Conservation (phyloP, 2,888 invertebrate species). For the Dasypogon diadema region DNA sequence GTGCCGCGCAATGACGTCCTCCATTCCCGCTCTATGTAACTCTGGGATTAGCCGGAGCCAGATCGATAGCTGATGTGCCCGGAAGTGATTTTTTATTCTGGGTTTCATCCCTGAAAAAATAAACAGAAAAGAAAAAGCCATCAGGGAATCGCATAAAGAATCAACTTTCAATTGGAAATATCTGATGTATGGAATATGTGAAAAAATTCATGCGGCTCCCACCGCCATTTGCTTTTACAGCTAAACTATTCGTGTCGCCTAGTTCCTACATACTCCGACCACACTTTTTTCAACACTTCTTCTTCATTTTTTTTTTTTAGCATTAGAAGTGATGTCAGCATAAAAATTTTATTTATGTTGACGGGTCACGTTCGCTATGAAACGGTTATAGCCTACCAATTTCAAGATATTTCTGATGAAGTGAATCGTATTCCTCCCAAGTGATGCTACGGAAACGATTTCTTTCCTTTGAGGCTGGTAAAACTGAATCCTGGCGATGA, state of each 20-base stretch:
- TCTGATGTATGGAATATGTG: neutral
- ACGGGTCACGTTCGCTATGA: slow-evolving; percentile 1
- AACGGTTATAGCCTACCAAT: slow-evolving; percentile 75
- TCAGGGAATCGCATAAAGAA: slow-evolving; percentile 1
- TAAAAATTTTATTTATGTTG: slow-evolving; percentile 3
- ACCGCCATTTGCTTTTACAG: neutral
- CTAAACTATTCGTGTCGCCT: neutral
- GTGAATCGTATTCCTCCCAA: slow-evolving; percentile 94
- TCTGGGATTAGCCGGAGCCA: slow-evolving; percentile 96
- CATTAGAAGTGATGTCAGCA: slow-evolving; percentile 16
- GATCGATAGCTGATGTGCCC: slow-evolving; percentile 94
- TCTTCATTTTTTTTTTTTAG: neutral
- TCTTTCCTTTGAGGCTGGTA: slow-evolving; percentile 85
- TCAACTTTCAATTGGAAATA: neutral
- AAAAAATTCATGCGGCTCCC: neutral
- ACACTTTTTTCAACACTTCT: neutral
- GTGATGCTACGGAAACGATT: slow-evolving; percentile 85
- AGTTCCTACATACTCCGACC: neutral
- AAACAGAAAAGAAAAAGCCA: slow-evolving; percentile 57
- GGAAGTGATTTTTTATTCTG: slow-evolving; percentile 91
- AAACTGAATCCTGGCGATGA: slow-evolving; percentile 79
- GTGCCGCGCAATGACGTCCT: slow-evolving; percentile 86
- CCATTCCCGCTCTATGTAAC: slow-evolving; percentile 88
- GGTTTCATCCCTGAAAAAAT: slow-evolving; percentile 85
- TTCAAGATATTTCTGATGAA: slow-evolving; percentile 93